Evolutionary conservation across 2,888 invertebrate genomes (phyloP), one percentile per base, ranked within the genome.

Genomic region (Eucera pruinosa): DNA sequence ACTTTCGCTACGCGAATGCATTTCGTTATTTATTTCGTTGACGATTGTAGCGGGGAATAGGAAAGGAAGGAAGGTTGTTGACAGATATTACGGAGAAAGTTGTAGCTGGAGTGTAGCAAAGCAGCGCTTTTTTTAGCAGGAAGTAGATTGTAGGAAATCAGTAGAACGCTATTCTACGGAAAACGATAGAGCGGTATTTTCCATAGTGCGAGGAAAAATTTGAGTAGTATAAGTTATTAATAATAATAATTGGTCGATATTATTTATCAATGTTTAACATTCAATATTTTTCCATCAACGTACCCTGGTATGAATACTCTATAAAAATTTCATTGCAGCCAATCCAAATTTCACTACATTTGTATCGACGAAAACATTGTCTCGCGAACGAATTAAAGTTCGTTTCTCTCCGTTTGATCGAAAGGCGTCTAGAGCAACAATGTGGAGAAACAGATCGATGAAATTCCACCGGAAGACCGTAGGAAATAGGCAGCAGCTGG

Each of bases 401-500:
- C 5, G 23, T 36, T 47, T 36, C 25, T 36, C 25, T 45, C 25
- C 33, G 45, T 43, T 18, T 1, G 39, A 3, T n/a, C 25, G 41
- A 43, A 57, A 23, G 11, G 1, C 36, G 33, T 36, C 62, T 45
- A 36, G 18, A 11, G 50, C 48, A 39, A 60, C 25, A 45, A 61
- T 45, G 9, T 18, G 36, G 39, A 48, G 50, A 55, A 79, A 50
- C 45, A 39, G 58, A 73, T 73, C 73, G 60, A 58, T 60, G 68
- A 72, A 70, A 67, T 81, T 74, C 82, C 54, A 61, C 61, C 79
- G 83, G 78, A 78, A 76, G 71, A 41, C 48, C 65, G 48, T 77
- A 77, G 78, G 74, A 84, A 84, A 84, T 81, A 70, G 78, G 68
- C 64, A 73, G 54, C 85, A 85, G 73, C 79, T 85, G 85, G 78